phyloP scores from a whole-genome alignment of 2,888 invertebrate genomes.

The Agrotis segetum region DNA sequence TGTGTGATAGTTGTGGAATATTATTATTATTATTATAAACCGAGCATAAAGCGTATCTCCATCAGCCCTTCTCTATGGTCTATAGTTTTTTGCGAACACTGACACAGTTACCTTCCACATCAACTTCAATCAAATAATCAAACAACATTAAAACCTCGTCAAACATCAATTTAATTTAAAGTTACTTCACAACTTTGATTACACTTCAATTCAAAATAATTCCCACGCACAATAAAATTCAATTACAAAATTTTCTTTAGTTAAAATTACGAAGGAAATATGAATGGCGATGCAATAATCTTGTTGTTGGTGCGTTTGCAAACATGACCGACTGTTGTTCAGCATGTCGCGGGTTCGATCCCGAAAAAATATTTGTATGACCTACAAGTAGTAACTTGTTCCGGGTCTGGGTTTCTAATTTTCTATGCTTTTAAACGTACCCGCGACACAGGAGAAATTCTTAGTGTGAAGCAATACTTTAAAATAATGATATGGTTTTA shows the following conservation, averaged over 20 bases:
- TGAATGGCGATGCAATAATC: constrained; percentile 7
- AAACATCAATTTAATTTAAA: constrained; percentile 31
- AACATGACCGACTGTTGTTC: neutral
- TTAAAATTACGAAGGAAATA: constrained; percentile 11
- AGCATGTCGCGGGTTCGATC: no score
- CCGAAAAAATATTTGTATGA: no score
- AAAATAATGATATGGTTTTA: no score
- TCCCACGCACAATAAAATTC: constrained; percentile 24
- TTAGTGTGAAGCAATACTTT: no score
- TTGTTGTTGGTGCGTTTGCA: constrained; percentile 22
- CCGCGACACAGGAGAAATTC: no score
- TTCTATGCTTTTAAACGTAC: no score
- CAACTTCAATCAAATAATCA: constrained; percentile 38
- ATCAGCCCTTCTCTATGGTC: neutral
- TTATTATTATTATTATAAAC: no score
- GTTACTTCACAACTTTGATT: constrained; percentile 18
- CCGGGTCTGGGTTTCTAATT: no score
- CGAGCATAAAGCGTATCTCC: neutral
- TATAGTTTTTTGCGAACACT: constrained; percentile 10
- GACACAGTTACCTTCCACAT: constrained; percentile 7
- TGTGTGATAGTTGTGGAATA: no score
- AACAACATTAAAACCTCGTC: constrained; percentile 43
- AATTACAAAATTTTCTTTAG: constrained; percentile 4
- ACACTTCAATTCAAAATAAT: constrained; percentile 36
- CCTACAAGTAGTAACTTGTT: no score